Base-by-base conservation (phyloP, 2,888 invertebrate species). In the Serripes groenlandicus region DNA sequence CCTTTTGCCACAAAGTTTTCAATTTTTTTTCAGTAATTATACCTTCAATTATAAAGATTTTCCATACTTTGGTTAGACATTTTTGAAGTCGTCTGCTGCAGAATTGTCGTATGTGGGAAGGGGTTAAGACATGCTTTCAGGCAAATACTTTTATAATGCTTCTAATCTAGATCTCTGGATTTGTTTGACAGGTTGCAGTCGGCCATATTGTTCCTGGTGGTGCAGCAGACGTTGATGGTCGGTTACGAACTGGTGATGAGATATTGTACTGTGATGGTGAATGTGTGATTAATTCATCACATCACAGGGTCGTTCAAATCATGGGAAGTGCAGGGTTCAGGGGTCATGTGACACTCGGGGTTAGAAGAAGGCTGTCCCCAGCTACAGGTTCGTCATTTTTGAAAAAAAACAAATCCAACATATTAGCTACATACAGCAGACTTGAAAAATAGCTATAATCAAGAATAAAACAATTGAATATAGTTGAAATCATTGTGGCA, bases 161-260 rank as follows among this genome's bases (percentile, higher is more conserved):
- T n/a, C n/a, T n/a, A n/a, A n/a, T n/a, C n/a, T n/a, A 3, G 4
- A 11, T 71, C 18, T 9, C 23, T 52, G 23, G 35, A 21, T 49
- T 49, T 49, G 49, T 49, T n/a, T 15, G 2, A 23, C 94, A 97
- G 96, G 97, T 99, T 82, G 98, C 98, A 15, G 98, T 99, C 35
- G 99, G 99, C 1, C 98, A 98, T 94, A 98, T 99, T 85, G 99
- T 99, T 74, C 97, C 98, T 0, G 98, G 98, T 32, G 99, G 99
- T 3, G 97, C 99, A 1, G 99, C 98, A 1, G 97, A 97, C 94
- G 95, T 97, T 64, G 99, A 99, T 95, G 98, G 98, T 0, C 96
- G 98, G 56, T 96, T 99, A 74, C 96, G 97, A 56, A 97, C 98
- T 0, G 98, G 98, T 0, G 99, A 99, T 95, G 97, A 99, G 94